phyloP scores from a whole-genome alignment of 2,888 invertebrate genomes.

The Buathra laborator region DNA sequence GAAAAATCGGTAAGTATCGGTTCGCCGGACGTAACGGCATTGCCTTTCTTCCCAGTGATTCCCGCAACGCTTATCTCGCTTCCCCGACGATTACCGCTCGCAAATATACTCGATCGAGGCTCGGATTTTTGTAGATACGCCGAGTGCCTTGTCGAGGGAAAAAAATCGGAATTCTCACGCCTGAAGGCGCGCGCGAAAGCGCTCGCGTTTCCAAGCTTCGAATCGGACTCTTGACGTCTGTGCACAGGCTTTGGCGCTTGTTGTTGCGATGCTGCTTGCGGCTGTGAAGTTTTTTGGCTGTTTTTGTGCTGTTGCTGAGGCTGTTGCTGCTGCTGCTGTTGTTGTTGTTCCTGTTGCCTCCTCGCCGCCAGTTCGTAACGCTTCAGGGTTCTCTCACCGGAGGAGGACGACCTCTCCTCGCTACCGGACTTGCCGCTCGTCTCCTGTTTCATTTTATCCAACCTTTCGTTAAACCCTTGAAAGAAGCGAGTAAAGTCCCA shows the following conservation, averaged over 20 bases:
- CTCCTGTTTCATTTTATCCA: constrained; percentile 86
- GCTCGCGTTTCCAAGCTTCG: constrained; percentile 88
- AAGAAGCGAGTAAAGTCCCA: constrained; percentile 96
- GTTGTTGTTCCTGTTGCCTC: constrained; percentile 75
- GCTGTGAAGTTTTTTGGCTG: constrained; percentile 76
- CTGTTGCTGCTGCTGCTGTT: constrained; percentile 77
- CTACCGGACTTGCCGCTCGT: constrained; percentile 74
- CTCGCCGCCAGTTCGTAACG: constrained; percentile 76
- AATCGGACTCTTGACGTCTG: constrained; percentile 91
- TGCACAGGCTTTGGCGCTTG: constrained; percentile 86
- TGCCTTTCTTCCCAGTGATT: constrained; percentile 84
- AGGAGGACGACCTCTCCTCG: constrained; percentile 78
- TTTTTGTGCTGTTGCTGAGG: constrained; percentile 82
- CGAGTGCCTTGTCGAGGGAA: constrained; percentile 92
- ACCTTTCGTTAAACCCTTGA: constrained; percentile 86
- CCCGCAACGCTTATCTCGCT: constrained; percentile 86
- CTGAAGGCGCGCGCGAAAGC: constrained; percentile 92
- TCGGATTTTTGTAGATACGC: constrained; percentile 89
- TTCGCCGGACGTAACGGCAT: constrained; percentile 86
- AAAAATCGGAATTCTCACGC: constrained; percentile 94
- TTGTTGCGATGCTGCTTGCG: constrained; percentile 67
- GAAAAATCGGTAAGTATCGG: constrained; percentile 90
- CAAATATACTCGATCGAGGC: constrained; percentile 85
- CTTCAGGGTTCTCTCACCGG: constrained; percentile 78
- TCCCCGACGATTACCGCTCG: constrained; percentile 90